A percentile compares a stretch with the other conserved stretches of the same genome.
These are phyloP conservation scores for Sorex maritimensis DNA, from an alignment of 2,797 vertebrate species.

Conservation along the genomic window DNA sequence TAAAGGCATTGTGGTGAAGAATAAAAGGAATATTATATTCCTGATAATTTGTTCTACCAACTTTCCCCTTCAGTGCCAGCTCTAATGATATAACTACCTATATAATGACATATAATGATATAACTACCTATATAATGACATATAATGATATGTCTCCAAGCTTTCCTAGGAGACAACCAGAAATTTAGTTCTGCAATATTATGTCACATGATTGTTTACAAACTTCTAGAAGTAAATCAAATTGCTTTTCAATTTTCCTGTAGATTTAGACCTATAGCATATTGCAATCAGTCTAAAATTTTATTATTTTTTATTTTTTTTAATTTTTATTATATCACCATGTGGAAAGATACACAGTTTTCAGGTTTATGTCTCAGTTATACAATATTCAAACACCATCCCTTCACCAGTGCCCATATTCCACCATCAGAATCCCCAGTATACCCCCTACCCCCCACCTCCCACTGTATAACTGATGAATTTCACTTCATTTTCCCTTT, in stretches of 20 bases:
- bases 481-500: too few species aligned
- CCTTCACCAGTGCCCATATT: too few species aligned
- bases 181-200: slow-evolving; percentile 46
- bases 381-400: too few species aligned
- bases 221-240: slow-evolving; percentile 64
- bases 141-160: too few species aligned
- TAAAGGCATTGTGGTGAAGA: slow-evolving; percentile 13
- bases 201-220: slow-evolving; percentile 65
- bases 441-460: too few species aligned
- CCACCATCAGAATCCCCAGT: too few species aligned
- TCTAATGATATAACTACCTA: slow-evolving; percentile 61
- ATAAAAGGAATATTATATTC: slow-evolving; percentile 4
- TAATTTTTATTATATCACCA: too few species aligned
- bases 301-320: slow-evolving; percentile 11
- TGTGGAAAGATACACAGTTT: too few species aligned
- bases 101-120: slow-evolving; percentile 68
- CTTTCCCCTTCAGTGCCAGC: slow-evolving; percentile 9
- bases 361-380: too few species aligned
- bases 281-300: slow-evolving; percentile 43
- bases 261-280: slow-evolving; percentile 47
- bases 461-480: too few species aligned
- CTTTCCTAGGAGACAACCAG: slow-evolving; percentile 26
- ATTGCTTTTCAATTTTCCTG: slow-evolving; percentile 65
- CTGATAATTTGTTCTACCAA: slow-evolving; percentile 20
- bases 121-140: too few species aligned